phyloP scores from a whole-genome alignment of 2,797 vertebrate species.

The Anguilla megastoma region DNA sequence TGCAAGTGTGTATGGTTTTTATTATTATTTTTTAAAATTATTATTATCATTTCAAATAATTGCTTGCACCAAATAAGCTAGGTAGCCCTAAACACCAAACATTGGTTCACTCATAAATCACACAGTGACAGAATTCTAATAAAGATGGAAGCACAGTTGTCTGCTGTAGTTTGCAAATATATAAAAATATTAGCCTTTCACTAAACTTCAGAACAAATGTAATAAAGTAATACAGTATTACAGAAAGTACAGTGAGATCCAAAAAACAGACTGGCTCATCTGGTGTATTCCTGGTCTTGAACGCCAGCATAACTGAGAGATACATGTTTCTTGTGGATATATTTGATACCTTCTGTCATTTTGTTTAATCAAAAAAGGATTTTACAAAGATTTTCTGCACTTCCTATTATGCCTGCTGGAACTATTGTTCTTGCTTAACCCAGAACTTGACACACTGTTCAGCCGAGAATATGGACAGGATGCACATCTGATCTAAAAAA shows the following conservation, averaged over 20 bases:
- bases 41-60: conserved; percentile 1
- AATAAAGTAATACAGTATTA: not conserved
- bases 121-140: not conserved
- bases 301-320: not conserved
- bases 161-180: not conserved
- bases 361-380: too few relatives aligned
- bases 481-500: not conserved
- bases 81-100: not conserved
- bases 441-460: not conserved
- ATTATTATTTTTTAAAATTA: not conserved
- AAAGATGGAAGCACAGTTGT: not conserved
- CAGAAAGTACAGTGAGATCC: not conserved
- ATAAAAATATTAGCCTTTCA: not conserved
- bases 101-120: not conserved
- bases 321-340: not conserved
- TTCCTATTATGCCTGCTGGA: not conserved
- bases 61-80: not conserved
- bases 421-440: not conserved
- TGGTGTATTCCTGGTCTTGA: not conserved
- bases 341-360: not conserved
- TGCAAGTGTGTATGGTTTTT: not conserved
- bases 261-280: not conserved
- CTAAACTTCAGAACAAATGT: not conserved
- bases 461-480: not conserved
- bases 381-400: not conserved